Conservation (phyloP, 2,888 invertebrate species). For the Gandaritis pyraliata region DNA sequence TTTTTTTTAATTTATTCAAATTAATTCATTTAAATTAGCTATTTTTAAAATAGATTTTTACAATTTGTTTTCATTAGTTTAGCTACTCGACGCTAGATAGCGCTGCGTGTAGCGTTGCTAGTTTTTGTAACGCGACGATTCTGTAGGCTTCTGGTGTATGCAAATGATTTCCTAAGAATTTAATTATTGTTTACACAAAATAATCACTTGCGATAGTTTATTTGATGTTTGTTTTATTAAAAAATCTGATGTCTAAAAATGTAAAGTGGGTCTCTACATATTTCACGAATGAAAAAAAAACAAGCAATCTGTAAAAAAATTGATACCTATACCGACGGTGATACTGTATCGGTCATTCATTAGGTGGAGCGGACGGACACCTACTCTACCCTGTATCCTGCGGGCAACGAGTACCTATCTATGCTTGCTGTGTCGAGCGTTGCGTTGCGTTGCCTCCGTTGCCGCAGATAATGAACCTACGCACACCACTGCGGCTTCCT, state of each 20-base stretch:
- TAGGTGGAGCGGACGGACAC: conserved; percentile 72
- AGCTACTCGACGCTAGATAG: conserved; percentile 52
- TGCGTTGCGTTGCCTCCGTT: conserved; percentile 72
- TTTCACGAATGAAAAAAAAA: too few species aligned
- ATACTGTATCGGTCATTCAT: conserved; percentile 36
- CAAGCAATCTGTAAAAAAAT: too few species aligned
- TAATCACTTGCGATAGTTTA: too few species aligned
- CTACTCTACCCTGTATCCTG: conserved; percentile 66
- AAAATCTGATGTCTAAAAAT: too few species aligned
- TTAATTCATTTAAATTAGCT: too few species aligned
- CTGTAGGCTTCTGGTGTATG: too few species aligned
- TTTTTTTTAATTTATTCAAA: too few species aligned
- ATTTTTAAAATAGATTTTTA: too few species aligned
- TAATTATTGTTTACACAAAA: too few species aligned
- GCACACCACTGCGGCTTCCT: conserved; percentile 63
- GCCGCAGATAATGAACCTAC: conserved; percentile 72
- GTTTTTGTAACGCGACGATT: neutral
- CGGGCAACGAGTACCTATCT: conserved; percentile 49
- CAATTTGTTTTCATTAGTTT: conserved; percentile 14
- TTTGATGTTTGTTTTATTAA: too few species aligned
- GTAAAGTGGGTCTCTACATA: too few species aligned
- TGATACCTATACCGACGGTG: neutral
- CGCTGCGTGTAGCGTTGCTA: conserved; percentile 34
- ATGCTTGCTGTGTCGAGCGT: conserved; percentile 49
- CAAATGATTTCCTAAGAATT: too few species aligned